Percentiles rank a stretch among this genome's conserved stretches.
Evolutionary conservation across 1,140 invertebrate species (phyloP).

Genomic region (Nilaparvata lugens): DNA sequence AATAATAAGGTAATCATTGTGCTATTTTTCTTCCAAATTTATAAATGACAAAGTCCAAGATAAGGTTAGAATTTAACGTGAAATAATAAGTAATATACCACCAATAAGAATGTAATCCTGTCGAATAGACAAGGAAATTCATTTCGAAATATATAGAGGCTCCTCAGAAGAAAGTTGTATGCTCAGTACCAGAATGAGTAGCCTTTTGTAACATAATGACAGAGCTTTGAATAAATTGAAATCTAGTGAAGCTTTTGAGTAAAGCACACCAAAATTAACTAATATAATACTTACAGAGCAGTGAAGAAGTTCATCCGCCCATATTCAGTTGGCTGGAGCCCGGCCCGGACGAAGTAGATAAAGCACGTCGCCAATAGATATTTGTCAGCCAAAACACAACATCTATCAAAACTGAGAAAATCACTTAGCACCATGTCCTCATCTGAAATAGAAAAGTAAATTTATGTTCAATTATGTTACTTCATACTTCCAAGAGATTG

Average conservation of each 20-base stretch:
- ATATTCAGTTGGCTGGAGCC: slow-evolving; percentile 38
- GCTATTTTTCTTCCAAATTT: too few relatives aligned
- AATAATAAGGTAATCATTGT: too few relatives aligned
- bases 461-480: slow-evolving; percentile 13
- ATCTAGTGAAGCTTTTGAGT: not conserved
- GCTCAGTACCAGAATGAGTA: too few relatives aligned
- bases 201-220: slow-evolving; percentile 27
- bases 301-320: slow-evolving; percentile 45
- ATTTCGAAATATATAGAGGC: too few relatives aligned
- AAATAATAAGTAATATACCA: too few relatives aligned
- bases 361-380: slow-evolving; percentile 51
- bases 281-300: slow-evolving; percentile 41
- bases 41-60: too few relatives aligned
- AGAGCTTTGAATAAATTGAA: not conserved
- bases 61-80: too few relatives aligned
- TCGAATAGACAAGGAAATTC: too few relatives aligned
- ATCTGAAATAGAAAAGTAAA: slow-evolving; percentile 13
- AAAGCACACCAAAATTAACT: too few relatives aligned
- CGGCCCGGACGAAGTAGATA: slow-evolving; percentile 46
- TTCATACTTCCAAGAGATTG: slow-evolving; percentile 25
- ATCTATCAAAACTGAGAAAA: slow-evolving; percentile 36
- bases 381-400: slow-evolving; percentile 38
- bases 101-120: too few relatives aligned
- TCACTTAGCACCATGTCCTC: slow-evolving; percentile 25
- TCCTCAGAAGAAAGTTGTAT: too few relatives aligned